Percentiles rank a stretch among this genome's conserved stretches.
Conservation (phyloP, 2,113 vertebrate genomes). For the Sebastes schlegelii region DNA sequence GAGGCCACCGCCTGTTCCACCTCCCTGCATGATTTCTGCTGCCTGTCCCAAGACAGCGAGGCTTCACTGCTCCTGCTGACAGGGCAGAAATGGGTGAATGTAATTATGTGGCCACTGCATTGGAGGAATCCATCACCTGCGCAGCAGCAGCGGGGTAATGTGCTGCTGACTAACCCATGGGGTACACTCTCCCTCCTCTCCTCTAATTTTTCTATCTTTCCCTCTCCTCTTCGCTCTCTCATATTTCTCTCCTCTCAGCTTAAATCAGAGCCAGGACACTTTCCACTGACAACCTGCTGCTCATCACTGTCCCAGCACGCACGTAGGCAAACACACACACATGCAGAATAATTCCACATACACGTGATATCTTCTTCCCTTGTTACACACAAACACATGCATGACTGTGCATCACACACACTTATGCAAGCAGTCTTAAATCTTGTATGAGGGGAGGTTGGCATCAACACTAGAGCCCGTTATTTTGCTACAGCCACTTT, state of each 20-base stretch:
- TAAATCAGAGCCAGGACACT: slow-evolving; percentile 58
- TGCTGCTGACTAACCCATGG: slow-evolving; percentile 74
- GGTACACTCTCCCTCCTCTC: slow-evolving; percentile 15
- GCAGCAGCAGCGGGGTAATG: slow-evolving; percentile 66
- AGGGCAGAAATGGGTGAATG: slow-evolving; percentile 78
- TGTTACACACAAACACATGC: slow-evolving; percentile 5
- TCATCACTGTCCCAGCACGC: slow-evolving; percentile 48
- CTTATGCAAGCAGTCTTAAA: not conserved
- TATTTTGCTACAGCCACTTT: slow-evolving; percentile 29
- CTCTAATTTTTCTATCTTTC: slow-evolving; percentile 40
- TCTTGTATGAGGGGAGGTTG: not conserved
- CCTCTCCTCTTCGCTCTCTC: slow-evolving; percentile 41
- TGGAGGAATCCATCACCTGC: slow-evolving; percentile 81
- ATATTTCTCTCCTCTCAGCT: slow-evolving; percentile 54
- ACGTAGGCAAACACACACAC: slow-evolving; percentile 43
- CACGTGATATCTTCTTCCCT: not conserved
- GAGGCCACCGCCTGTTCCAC: slow-evolving; percentile 35
- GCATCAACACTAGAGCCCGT: not conserved
- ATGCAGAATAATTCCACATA: slow-evolving; percentile 12
- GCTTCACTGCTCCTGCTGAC: slow-evolving; percentile 80
- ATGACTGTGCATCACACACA: not conserved
- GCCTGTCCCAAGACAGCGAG: slow-evolving; percentile 54
- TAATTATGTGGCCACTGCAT: slow-evolving; percentile 81
- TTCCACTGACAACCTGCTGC: slow-evolving; percentile 54
- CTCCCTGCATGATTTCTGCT: slow-evolving; percentile 71